A percentile compares a stretch with the other conserved stretches of the same genome.
Evolutionary conservation across 1,140 invertebrate species (phyloP).

Genomic region (Stratiolaelaps scimitus): DNA sequence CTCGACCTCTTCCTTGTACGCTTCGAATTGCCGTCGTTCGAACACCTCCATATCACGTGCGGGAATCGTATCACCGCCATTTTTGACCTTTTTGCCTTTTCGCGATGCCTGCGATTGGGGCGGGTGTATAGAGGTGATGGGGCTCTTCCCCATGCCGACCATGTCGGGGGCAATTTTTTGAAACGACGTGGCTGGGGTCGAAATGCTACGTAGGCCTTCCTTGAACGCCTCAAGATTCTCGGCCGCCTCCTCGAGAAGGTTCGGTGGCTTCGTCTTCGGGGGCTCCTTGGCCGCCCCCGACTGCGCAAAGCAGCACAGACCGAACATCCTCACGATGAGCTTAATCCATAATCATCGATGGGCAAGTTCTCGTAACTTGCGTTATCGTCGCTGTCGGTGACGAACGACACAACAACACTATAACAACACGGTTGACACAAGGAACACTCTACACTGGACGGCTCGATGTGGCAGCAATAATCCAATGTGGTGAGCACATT

Average conservation of each 20-base stretch:
- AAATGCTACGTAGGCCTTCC: constrained; percentile 21
- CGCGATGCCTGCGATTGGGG: not conserved
- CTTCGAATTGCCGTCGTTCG: constrained; percentile 21
- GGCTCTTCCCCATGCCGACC: not conserved
- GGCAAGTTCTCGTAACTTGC: too few relatives aligned
- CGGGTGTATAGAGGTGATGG: not conserved
- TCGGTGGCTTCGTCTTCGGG: constrained; percentile 14
- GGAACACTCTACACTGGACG: too few relatives aligned
- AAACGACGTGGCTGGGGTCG: constrained; percentile 23
- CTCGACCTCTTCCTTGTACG: constrained; percentile 27
- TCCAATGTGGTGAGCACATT: too few relatives aligned
- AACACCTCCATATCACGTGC: constrained; percentile 11
- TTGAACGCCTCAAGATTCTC: constrained; percentile 27
- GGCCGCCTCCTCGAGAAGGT: constrained; percentile 21
- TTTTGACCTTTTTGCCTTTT: not conserved
- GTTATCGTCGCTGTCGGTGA: too few relatives aligned
- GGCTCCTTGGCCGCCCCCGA: constrained; percentile 14
- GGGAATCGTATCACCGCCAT: not conserved
- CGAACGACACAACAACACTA: too few relatives aligned
- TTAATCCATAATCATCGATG: too few relatives aligned
- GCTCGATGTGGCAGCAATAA: too few relatives aligned
- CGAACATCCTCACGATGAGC: not conserved
- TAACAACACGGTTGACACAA: too few relatives aligned
- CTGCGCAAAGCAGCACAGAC: constrained; percentile 22
- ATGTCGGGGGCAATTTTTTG: constrained; percentile 9